A percentile compares a stretch with the other conserved stretches of the same genome.
These are phyloP conservation scores for Parthenolecanium corni DNA, from an alignment of 2,888 invertebrate species.

Conservation along the genomic window DNA sequence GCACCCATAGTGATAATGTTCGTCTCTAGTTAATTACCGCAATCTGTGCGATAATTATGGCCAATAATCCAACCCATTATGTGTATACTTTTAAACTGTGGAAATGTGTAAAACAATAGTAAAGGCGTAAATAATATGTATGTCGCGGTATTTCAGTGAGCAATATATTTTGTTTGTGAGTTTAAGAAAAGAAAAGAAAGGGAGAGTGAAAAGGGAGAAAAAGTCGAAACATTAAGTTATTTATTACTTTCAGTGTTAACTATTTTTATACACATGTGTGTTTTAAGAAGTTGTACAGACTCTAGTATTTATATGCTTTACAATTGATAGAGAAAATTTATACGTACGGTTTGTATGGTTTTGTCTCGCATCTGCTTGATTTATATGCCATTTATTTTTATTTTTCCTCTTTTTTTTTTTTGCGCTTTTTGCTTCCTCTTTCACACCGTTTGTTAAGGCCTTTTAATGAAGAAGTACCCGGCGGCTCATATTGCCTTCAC, in stretches of 20 bases:
- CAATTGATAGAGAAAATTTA: conserved; percentile 29
- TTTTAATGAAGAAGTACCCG: conserved; percentile 16
- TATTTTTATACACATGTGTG: conserved; percentile 29
- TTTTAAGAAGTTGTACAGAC: conserved; percentile 27
- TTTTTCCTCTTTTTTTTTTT: conserved; percentile 18
- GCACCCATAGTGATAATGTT: too few species aligned
- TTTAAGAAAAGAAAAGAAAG: conserved; percentile 4
- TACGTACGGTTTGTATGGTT: conserved; percentile 27
- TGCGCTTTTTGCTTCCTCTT: conserved; percentile 3
- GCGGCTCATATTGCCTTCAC: too few species aligned
- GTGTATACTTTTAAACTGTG: too few species aligned
- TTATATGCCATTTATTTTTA: conserved; percentile 27
- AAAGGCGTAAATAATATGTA: conserved; percentile 10
- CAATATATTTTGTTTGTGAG: conserved; percentile 22
- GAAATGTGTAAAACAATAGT: conserved; percentile 14
- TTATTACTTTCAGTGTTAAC: conserved; percentile 24
- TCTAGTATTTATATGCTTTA: conserved; percentile 28
- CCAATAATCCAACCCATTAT: too few species aligned
- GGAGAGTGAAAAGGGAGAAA: conserved; percentile 1
- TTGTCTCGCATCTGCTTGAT: conserved; percentile 29
- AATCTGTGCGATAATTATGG: too few species aligned
- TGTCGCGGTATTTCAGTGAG: conserved; percentile 24
- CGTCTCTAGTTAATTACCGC: too few species aligned
- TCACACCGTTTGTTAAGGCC: background rate
- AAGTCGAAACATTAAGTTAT: conserved; percentile 26